Base-by-base conservation (phyloP, 2,113 vertebrate species). In the Heptranchias perlo region DNA sequence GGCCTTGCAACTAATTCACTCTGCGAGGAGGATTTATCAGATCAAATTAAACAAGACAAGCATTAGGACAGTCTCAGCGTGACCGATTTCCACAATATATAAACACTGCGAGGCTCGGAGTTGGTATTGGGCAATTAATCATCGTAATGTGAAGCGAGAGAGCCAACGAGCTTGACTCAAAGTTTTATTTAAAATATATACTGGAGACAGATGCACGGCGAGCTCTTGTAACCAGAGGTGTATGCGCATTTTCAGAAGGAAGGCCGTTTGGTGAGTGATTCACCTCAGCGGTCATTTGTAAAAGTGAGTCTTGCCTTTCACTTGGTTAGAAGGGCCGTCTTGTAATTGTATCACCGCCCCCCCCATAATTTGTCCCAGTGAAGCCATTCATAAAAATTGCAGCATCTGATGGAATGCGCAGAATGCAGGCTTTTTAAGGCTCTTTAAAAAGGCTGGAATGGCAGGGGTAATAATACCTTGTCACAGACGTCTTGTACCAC, bases 21-120 rank as follows among this genome's bases (percentile, higher is more conserved):
- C 14, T 62, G 64, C 28, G 65, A 95, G 65, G 28, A 49, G 64
- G 94, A 69, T 95, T 95, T 73, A 95, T 95, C 52, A 16, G 64
- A 69, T 73, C 65, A 95, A 95, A 95, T 95, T 95, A 95, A 95
- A 35, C 65, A 69, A 69, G 47, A 95, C 94, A 52, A 95, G 65
- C 64, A 28, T 73, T 49, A 73, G 65, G 64, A 13, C 44, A 52
- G 23, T 7, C 28, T 95, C 23, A 35, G 14, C 8, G 31, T 16
- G 69, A 69, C 44, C 28, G 25, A 47, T 95, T 95, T 69, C 65
- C 65, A 67, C 94, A 67, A 69, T 28, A 49, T 95, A 44, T 76
- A 35, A 73, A 67, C 94, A 69, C 21, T 47, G 28, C 21, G 10
- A 94, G 64, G 64, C 64, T 25, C 6, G 44, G 39, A 49, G 23